These are phyloP conservation scores for Formicarius rufipectus DNA, from an alignment of 2,113 vertebrate species.

Conservation along the genomic window DNA sequence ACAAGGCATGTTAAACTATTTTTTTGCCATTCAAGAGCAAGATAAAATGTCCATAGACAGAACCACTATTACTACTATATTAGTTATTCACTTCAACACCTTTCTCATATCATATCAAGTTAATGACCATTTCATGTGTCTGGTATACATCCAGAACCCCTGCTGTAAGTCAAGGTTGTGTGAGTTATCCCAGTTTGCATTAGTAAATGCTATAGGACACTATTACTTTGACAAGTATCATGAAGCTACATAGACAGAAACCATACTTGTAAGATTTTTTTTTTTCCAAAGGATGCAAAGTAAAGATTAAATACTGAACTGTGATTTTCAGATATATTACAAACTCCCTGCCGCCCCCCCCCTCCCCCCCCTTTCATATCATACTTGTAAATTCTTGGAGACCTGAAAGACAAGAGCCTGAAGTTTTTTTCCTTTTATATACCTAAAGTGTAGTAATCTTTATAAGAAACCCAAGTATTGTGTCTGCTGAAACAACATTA, in stretches of 20 bases:
- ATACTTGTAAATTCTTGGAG: not conserved
- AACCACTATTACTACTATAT: not conserved
- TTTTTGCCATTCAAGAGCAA: not conserved
- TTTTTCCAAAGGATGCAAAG: not conserved
- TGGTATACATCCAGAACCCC: conserved; percentile 46
- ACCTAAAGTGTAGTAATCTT: not conserved
- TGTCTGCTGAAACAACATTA: not conserved
- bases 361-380: not conserved
- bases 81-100: conserved; percentile 60
- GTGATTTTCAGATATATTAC: not conserved
- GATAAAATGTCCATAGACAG: conserved; percentile 27
- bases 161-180: not conserved
- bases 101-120: conserved; percentile 50
- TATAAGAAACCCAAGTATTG: not conserved
- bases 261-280: not conserved
- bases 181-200: not conserved
- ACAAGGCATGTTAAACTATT: not conserved
- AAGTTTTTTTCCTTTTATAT: not conserved
- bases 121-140: conserved; percentile 40
- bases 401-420: not conserved
- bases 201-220: not conserved
- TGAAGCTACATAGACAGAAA: not conserved
- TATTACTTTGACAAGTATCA: conserved; percentile 10
- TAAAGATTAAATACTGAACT: not conserved
- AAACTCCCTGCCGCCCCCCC: fast-evolving